Conservation (phyloP, 2,888 invertebrate species). For the Drosophila phalerata region DNA sequence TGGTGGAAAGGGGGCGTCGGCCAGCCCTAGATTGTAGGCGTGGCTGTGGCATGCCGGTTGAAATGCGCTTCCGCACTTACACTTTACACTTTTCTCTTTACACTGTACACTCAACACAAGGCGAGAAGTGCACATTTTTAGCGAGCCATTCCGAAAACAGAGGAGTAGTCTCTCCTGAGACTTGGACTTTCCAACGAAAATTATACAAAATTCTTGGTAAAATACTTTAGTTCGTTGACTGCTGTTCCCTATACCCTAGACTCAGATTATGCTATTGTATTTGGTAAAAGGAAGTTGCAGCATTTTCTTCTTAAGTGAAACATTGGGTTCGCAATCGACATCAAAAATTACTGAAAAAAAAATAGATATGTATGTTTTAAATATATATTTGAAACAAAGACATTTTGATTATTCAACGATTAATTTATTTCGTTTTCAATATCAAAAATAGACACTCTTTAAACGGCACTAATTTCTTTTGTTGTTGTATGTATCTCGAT, state of each 20-base stretch:
- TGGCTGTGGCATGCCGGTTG: slow-evolving; percentile 13
- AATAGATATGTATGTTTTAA: too few species aligned
- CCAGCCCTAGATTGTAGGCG: slow-evolving; percentile 13
- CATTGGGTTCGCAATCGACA: too few species aligned
- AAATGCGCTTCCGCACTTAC: slow-evolving; percentile 45
- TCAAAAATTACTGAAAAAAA: too few species aligned
- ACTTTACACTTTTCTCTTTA: too few species aligned
- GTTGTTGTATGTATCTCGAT: too few species aligned
- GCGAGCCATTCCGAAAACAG: slow-evolving; percentile 7
- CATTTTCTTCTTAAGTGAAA: too few species aligned
- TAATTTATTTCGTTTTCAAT: too few species aligned
- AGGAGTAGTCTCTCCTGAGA: slow-evolving; percentile 4
- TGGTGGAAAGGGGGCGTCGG: background rate
- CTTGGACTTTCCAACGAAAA: slow-evolving; percentile 21
- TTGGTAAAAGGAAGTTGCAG: background rate
- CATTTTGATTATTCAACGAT: too few species aligned
- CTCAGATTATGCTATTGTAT: background rate
- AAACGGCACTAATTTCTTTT: too few species aligned
- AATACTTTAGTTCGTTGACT: slow-evolving; percentile 38
- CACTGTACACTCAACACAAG: slow-evolving; percentile 24
- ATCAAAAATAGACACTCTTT: too few species aligned
- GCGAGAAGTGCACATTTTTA: slow-evolving; percentile 63
- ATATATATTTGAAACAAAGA: too few species aligned
- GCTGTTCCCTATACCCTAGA: slow-evolving; percentile 15
- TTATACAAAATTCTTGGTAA: slow-evolving; percentile 44